Base-by-base conservation (phyloP, 2,797 vertebrate genomes). In the Furcifer pardalis region DNA sequence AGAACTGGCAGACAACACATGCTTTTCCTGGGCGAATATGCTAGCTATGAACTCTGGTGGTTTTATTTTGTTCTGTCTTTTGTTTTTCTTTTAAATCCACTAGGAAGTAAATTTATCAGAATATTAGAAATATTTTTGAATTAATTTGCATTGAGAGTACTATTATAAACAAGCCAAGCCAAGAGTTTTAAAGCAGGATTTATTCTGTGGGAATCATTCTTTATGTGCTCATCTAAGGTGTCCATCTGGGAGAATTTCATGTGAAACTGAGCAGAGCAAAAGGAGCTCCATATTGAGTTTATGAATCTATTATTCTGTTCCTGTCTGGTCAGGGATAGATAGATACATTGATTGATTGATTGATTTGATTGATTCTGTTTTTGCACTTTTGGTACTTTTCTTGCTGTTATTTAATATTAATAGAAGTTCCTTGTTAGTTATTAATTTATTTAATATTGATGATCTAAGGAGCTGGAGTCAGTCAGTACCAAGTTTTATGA, bases 181-280 rank as follows among this genome's bases (percentile, higher is more conserved):
- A 46, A n/a, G 4, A 1, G 9, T 5, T 15, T 10, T 19, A 35
- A 7, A 49, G 10, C 63, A 23, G n/a, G 35, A 32, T 52, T 79
- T 40, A 37, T n/a, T 15, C 77, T 52, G 68, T 84, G 83, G 83
- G 83, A 84, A 84, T 10, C 8, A 27, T 32, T 84, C 19, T 65
- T 66, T 59, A 17, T 32, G 42, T 74, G 59, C 21, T 59, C 59
- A 56, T 73, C 77, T 63, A 52, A 79, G 68, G 44, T 65, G 83
- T 62, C 77, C 44, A 8, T 52, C 27, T 42, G 77, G 68, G 44
- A 84, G 7, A 12, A 59, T 9, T 63, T 68, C 59, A 49, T 63
- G 63, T 84, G 37, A 78, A 77, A 59, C 52, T 21, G 60, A 30
- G 27, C n/a, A 68, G 69, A 72, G 37, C 30, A 59, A 77, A 44